phyloP scores from a whole-genome alignment of 2,888 invertebrate genomes.

The Invenusta paracnida region DNA sequence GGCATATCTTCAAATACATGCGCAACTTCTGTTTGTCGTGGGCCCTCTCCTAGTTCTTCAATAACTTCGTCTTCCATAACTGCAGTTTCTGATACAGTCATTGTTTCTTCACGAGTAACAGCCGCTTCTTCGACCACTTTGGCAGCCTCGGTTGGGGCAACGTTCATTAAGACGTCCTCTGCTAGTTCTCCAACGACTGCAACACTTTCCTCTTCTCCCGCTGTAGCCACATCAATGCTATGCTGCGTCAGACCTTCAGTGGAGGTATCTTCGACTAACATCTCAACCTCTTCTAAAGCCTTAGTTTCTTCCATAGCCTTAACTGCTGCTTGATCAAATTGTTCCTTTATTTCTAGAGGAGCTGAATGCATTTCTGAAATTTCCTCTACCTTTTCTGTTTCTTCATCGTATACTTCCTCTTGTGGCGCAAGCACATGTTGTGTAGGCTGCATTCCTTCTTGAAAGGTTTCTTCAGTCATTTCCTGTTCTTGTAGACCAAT shows the following conservation, averaged over 20 bases:
- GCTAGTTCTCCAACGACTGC: neutral
- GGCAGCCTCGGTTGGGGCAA: neutral
- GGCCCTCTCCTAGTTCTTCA: neutral
- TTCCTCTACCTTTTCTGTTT: neutral
- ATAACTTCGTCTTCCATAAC: slow-evolving; percentile 5
- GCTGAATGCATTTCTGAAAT: neutral
- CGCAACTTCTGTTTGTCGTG: neutral
- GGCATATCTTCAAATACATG: slow-evolving; percentile 13
- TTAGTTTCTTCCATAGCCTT: neutral
- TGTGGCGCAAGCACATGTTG: neutral
- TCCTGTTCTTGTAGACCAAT: neutral
- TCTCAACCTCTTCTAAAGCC: neutral
- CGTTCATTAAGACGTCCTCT: neutral
- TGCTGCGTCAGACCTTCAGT: neutral
- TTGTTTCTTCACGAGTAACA: neutral
- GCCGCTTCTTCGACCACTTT: neutral
- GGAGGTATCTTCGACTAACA: neutral
- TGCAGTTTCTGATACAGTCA: neutral
- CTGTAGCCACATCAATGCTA: neutral
- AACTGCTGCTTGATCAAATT: neutral
- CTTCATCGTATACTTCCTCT: neutral
- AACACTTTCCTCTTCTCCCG: neutral
- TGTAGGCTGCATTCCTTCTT: slow-evolving; percentile 20
- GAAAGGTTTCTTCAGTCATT: neutral
- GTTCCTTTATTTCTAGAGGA: neutral